phyloP scores from a whole-genome alignment of 2,888 invertebrate species.

The Aphodius sticticus region DNA sequence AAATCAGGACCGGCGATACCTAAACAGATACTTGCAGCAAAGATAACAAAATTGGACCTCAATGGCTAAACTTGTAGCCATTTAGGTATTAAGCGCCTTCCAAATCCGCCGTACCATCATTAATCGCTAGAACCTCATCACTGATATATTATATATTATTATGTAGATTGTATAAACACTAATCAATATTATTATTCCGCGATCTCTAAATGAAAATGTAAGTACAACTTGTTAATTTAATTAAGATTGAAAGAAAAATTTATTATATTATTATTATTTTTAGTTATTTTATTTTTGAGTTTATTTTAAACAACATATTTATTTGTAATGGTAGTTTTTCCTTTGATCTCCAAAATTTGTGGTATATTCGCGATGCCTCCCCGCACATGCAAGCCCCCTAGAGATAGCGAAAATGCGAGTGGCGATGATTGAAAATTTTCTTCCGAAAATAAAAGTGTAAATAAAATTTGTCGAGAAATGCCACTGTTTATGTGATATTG shows the following conservation, averaged over 20 bases:
- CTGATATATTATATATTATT: neutral
- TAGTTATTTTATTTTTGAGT: constrained; percentile 20
- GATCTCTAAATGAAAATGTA: constrained; percentile 24
- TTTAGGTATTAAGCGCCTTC: neutral
- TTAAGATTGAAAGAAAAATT: constrained; percentile 23
- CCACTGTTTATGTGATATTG: constrained; percentile 4
- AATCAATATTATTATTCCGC: constrained; percentile 5
- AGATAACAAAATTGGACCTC: constrained; percentile 14
- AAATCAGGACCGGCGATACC: neutral
- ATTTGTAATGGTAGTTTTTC: constrained; percentile 24
- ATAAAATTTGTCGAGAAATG: neutral
- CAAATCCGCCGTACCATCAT: constrained; percentile 12
- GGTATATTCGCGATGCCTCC: neutral
- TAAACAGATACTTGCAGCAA: neutral
- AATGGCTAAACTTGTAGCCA: neutral
- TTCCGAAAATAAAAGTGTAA: too few relatives aligned
- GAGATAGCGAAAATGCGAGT: constrained; percentile 5
- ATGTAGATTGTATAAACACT: neutral
- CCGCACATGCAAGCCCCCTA: constrained; percentile 10
- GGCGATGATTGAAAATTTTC: neutral
- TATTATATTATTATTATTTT: constrained; percentile 13
- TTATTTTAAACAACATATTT: constrained; percentile 13
- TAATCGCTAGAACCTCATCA: constrained; percentile 4
- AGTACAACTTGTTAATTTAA: constrained; percentile 19
- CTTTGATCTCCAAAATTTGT: constrained; percentile 22